phyloP scores from a whole-genome alignment of 2,797 vertebrate species.

The Leptodactylus fallax region DNA sequence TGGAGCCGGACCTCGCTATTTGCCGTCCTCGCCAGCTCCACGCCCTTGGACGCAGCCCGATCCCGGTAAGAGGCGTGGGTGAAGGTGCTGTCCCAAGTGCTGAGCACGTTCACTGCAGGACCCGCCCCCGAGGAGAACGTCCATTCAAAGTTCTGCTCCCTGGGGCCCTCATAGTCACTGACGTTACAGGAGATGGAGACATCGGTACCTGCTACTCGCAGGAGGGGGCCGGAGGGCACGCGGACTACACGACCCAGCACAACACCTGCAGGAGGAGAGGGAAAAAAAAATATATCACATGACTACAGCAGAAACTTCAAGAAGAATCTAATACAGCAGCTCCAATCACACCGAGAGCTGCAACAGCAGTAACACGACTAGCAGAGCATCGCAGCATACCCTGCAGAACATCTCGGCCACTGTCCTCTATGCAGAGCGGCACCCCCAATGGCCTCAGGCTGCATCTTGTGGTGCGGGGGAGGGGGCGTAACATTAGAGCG shows the following conservation, averaged over 20 bases:
- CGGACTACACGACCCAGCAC: slow-evolving; percentile 77
- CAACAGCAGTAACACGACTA: too few relatives aligned
- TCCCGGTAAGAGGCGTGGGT: slow-evolving; percentile 76
- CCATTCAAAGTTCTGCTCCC: slow-evolving; percentile 96
- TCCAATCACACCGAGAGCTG: too few relatives aligned
- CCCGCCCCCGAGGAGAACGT: slow-evolving; percentile 69
- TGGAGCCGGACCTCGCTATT: slow-evolving; percentile 86
- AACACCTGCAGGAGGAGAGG: slow-evolving; percentile 77
- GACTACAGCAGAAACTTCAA: neutral
- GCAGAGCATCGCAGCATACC: too few relatives aligned
- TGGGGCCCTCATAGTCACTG: slow-evolving; percentile 86
- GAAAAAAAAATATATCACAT: slow-evolving; percentile 82
- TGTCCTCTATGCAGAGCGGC: too few relatives aligned
- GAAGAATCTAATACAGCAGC: too few relatives aligned
- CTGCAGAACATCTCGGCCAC: slow-evolving; percentile 9
- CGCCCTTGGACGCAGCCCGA: slow-evolving; percentile 79
- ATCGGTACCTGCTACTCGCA: slow-evolving; percentile 85
- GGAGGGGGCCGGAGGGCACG: slow-evolving; percentile 84
- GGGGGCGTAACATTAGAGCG: too few relatives aligned
- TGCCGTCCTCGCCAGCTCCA: slow-evolving; percentile 76
- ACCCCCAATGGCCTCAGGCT: too few relatives aligned
- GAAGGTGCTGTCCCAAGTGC: slow-evolving; percentile 87
- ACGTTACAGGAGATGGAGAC: slow-evolving; percentile 88
- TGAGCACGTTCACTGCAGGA: slow-evolving; percentile 78
- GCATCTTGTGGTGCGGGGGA: too few relatives aligned